Base-by-base conservation (phyloP, 1,140 invertebrate genomes). In the Drosophila malerkotliana region DNA sequence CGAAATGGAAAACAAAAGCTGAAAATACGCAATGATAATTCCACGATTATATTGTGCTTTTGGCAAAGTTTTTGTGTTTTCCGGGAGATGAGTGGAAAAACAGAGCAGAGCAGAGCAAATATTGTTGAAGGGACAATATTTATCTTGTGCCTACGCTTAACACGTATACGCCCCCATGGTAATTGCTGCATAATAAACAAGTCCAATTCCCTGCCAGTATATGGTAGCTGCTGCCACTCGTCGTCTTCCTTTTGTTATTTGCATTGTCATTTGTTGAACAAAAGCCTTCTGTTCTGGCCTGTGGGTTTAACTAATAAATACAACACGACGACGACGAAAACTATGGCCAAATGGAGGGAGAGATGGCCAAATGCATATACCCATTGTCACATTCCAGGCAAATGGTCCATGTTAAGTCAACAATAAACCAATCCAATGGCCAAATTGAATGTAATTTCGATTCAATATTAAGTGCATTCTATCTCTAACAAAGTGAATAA, bases 151-250 rank as follows among this genome's bases (percentile, higher is more conserved):
- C 64, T 69, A 69, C 71, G 83, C 78, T 84, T 87, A 84, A 84
- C 81, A 84, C 81, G 81, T 84, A 84, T 87, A 81, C 81, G 81
- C 81, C 81, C 81, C 81, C 81, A 84, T 84, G 81, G 74, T 84
- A 84, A 84, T 84, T 79, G 84, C 82, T 81, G 82, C 75, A 84
- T 84, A 84, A 84, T 81, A 81, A 84, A 84, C 78, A 84, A 75
- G 61, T 52, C 41, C 53, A 51, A 55, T 44, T 62, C 59, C 55
- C 72, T 54, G 47, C 15, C n/a, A 14, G 12, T 14, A 14, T 14
- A n/a, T 14, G 12, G 39, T 14, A 21, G 18, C 24, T 48, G 26
- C 39, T 56, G 47, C 14, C 60, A 57, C 39, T 72, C 53, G 54
- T 72, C 53, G 54, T 67, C 51, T 76, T 83, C 55, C 54, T 45